Base-by-base conservation (phyloP, 2,113 vertebrate genomes). In the Cavia porcellus region DNA sequence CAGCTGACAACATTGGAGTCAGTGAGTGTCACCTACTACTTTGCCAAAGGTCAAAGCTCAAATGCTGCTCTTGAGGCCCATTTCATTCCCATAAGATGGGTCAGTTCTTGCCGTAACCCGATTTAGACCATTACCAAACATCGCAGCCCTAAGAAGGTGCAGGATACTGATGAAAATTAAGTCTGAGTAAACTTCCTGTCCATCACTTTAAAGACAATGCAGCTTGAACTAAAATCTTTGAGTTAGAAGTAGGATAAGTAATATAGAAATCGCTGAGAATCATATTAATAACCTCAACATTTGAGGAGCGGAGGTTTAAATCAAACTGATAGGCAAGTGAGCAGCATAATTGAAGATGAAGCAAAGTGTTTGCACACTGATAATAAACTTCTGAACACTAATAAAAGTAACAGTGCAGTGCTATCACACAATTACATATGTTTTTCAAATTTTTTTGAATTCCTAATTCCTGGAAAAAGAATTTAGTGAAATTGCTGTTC, bases 391-490 rank as follows among this genome's bases (percentile, higher is more conserved):
- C 42, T 82, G 47, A 94, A 80, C 8, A 32, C 17, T 79, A 42
- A 82, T 47, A 59, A 75, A 94, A 62, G 1, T 85, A 75, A 42
- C 52, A 28, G 17, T 52, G 47, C 7, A 57, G 17, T 47, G n/a
- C 10, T 92, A 64, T 90, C 72, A 59, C 38, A 3, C 14, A 62
- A 10, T 55, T 10, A 80, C 47, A 79, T 66, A 55, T 7, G 74
- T 90, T 96, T 86, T 45, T 42, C 74, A 70, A 92, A 66, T 83
- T 52, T 66, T 35, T 62, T 72, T 90, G 30, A 85, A 72, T 59
- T 62, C 7, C 15, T 80, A 80, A 85, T 85, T 90, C 32, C n/a
- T 92, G 7, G 17, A 52, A 85, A 85, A 70, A 11, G 12, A 89
- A 94, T 59, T 90, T 79, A 92, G 25, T n/a, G n/a, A 62, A 92